Evolutionary conservation across 2,888 invertebrate species (phyloP).

Genomic region (Aphidoletes aphidimyza): DNA sequence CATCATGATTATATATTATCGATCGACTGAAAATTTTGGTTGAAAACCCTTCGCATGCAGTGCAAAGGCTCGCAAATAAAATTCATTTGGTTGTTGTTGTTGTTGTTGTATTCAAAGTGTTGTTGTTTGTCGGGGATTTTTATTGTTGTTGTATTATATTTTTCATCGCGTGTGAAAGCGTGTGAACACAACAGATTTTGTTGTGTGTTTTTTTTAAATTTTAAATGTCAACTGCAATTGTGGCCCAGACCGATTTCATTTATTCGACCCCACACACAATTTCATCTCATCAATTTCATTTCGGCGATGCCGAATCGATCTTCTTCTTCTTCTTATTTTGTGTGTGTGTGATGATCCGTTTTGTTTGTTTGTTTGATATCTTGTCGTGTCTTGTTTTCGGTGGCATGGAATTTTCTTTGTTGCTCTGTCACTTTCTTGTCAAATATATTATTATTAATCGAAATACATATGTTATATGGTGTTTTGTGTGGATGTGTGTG

Average conservation of each 20-base stretch:
- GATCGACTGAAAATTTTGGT: neutral
- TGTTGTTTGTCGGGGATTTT: too few relatives aligned
- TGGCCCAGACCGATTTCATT: neutral
- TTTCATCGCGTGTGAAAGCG: too few relatives aligned
- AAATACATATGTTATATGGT: constrained; percentile 40
- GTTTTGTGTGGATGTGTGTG: too few relatives aligned
- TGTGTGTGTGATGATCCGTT: constrained; percentile 9
- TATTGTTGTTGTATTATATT: too few relatives aligned
- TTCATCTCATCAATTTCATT: neutral
- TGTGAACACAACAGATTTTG: too few relatives aligned
- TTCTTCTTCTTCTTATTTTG: neutral
- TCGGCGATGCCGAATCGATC: constrained; percentile 44
- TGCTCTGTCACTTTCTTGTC: constrained; percentile 39
- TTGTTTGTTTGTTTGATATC: constrained; percentile 43
- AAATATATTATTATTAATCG: neutral
- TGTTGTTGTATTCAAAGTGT: too few relatives aligned
- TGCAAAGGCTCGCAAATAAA: neutral
- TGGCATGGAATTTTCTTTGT: constrained; percentile 45
- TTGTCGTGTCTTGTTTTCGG: constrained; percentile 34
- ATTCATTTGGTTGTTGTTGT: too few relatives aligned
- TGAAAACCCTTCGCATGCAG: neutral
- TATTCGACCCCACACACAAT: neutral
- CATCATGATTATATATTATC: neutral
- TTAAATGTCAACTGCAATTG: too few relatives aligned
- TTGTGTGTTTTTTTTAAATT: neutral